A percentile compares a stretch with the other conserved stretches of the same genome.
phyloP scores from a whole-genome alignment of 2,113 vertebrate genomes.

The Lamprotornis superbus region DNA sequence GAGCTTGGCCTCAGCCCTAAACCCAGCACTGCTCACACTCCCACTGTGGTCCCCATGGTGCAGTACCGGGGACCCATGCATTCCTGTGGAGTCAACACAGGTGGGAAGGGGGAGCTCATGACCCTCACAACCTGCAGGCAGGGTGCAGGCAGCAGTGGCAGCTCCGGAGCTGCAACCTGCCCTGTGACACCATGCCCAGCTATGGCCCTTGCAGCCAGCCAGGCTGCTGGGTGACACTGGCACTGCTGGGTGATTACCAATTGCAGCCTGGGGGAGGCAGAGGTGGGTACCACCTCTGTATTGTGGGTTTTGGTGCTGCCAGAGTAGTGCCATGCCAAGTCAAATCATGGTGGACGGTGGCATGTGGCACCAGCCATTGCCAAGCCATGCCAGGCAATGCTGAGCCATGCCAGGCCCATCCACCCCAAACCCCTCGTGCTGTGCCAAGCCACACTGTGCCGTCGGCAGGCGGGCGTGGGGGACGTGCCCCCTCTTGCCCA shows the following conservation, averaged over 20 bases:
- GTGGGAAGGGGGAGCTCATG: neutral
- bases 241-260: neutral
- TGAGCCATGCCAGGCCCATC: neutral
- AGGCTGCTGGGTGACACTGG: neutral
- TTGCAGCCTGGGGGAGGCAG: neutral
- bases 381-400: neutral
- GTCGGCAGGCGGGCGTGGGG: neutral
- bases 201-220: fast-evolving
- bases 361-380: neutral
- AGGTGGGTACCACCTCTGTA: neutral
- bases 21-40: neutral
- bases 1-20: neutral
- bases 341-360: fast-evolving
- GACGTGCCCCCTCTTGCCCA: constrained; percentile 50
- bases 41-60: fast-evolving
- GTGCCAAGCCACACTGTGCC: constrained; percentile 29
- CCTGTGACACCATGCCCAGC: neutral
- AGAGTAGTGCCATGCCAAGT: fast-evolving
- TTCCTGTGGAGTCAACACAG: neutral
- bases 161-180: fast-evolving
- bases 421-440: neutral
- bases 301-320: neutral
- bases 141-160: neutral
- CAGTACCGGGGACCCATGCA: fast-evolving
- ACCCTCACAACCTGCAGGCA: neutral